Conservation (phyloP, 1,140 invertebrate genomes). For the Eumeta japonica region DNA sequence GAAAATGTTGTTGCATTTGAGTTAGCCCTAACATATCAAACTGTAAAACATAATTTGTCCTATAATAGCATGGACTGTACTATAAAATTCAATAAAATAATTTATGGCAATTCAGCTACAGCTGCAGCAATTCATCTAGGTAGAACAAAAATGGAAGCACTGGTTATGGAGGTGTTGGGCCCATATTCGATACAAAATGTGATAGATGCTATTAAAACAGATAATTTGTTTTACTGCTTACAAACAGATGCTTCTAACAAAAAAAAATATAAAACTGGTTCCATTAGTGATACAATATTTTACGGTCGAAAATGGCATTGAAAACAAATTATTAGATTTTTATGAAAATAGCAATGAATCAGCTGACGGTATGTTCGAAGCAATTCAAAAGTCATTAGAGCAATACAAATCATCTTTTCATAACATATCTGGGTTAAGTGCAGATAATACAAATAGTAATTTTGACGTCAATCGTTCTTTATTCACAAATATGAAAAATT, state of each 20-base stretch:
- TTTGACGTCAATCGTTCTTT: neutral
- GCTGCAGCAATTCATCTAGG: conserved; percentile 4
- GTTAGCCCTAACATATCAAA: neutral
- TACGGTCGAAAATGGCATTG: neutral
- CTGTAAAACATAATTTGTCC: neutral
- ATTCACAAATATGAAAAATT: neutral
- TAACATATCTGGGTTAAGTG: conserved; percentile 10
- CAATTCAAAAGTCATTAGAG: conserved; percentile 10
- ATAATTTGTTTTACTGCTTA: neutral
- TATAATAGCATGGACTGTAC: neutral
- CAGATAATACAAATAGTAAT: conserved; percentile 11
- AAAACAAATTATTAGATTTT: conserved; percentile 1
- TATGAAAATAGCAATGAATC: conserved; percentile 1
- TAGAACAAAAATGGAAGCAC: neutral
- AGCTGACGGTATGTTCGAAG: conserved; percentile 4
- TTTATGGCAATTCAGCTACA: neutral
- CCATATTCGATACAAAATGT: neutral
- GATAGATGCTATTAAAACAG: neutral
- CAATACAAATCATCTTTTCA: conserved; percentile 4
- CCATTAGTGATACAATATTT: neutral
- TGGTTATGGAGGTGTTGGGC: neutral
- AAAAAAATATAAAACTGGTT: conserved; percentile 1
- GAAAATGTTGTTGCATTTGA: too few species aligned
- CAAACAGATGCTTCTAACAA: neutral
- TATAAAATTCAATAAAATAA: neutral